Base-by-base conservation (phyloP, 2,888 invertebrate genomes). In the Philhelius pedissequus region DNA sequence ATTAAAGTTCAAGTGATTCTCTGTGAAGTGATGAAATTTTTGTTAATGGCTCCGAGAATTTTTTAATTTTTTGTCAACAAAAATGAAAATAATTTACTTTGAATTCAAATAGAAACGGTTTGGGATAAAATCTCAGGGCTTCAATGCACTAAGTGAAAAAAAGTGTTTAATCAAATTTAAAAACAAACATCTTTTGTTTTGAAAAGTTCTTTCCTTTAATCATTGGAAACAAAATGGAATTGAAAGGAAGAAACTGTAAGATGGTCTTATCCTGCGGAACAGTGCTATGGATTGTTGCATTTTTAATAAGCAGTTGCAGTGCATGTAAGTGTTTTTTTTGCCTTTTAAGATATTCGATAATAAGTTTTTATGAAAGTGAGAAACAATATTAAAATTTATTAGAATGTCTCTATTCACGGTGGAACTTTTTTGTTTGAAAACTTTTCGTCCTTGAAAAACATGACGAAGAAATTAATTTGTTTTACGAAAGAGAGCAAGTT, bases 31-130 rank as follows among this genome's bases (percentile, higher is more conserved):
- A 80, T 74, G 54, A 45, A 62, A 11, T 35, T 48, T 40, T 9
- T 32, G n/a, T 52, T 7, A 54, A 70, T 75, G 66, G 18, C 54
- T 60, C 4, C 20, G 27, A 30, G 22, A 20, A 48, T 56, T 43
- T 15, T 18, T 27, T 78, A 52, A 54, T 60, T 32, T 9, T 2
- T 22, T 60, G n/a, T 60, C 25, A 62, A 74, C 45, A 76, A 79
- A 74, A 64, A 84, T 84, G 79, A 79, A 79, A 80, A 50, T 68
- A 18, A 80, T 84, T 75, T 80, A 80, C 40, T 84, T 84, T 56
- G 84, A 80, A 66, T 84, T 84, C 9, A 84, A 84, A 68, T 84
- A 80, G 25, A 52, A 32, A 66, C 32, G 4, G 8, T 52, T 38
- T 25, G 32, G 25, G 13, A 40, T 20, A 54, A 38, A 77, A 38